These are phyloP conservation scores for Zelleria hepariella DNA, from an alignment of 2,888 invertebrate genomes.

Conservation along the genomic window DNA sequence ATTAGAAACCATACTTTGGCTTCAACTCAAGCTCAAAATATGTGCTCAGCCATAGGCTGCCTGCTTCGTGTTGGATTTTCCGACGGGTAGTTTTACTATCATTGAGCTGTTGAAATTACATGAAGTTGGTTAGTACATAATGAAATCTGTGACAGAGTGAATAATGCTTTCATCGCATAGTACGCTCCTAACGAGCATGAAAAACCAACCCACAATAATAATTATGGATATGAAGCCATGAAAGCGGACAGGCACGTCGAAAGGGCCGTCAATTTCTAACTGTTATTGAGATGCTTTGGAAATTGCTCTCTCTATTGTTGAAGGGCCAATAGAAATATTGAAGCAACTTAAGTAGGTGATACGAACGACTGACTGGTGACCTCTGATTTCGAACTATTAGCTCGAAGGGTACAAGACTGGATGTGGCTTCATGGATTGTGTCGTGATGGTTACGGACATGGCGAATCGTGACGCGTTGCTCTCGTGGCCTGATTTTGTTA, in stretches of 20 bases:
- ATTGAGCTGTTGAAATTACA: no score
- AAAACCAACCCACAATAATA: background rate
- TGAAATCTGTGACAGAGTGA: background rate
- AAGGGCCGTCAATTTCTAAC: slow-evolving; percentile 3
- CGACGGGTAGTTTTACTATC: no score
- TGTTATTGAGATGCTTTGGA: background rate
- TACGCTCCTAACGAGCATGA: background rate
- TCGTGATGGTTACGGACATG: background rate
- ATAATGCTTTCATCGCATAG: background rate
- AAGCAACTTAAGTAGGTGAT: background rate
- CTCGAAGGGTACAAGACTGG: background rate
- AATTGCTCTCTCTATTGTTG: slow-evolving; percentile 5
- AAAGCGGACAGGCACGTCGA: slow-evolving; percentile 2
- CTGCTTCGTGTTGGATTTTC: no score
- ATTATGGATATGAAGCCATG: background rate
- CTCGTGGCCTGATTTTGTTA: background rate
- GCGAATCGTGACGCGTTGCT: background rate
- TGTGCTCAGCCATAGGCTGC: no score
- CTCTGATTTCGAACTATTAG: background rate
- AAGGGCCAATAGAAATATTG: background rate
- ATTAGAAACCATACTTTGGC: no score
- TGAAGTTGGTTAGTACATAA: no score
- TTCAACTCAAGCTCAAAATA: no score
- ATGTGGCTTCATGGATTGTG: background rate
- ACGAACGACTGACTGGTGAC: background rate